Base-by-base conservation (phyloP, 1,140 invertebrate species). In the Drosophila kanapiae region DNA sequence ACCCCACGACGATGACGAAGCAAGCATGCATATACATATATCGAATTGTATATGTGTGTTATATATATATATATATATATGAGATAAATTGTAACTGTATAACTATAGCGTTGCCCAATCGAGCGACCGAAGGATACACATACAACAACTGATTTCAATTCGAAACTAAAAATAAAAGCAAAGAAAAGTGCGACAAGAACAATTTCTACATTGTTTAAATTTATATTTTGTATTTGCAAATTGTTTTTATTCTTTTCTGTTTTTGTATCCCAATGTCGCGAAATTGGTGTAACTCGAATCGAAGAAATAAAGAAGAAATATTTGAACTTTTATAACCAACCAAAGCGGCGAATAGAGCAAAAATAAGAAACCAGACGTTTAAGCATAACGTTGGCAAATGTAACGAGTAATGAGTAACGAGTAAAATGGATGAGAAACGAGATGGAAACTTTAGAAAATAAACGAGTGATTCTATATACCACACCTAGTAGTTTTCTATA, bases 381-480 rank as follows among this genome's bases (percentile, higher is more conserved):
- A 42, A 69, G 43, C 33, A 37, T 69, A 67, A 40, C 65, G 35
- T 23, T 51, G 64, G 63, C 37, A 11, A 56, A 38, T 54, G 51
- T 54, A 54, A 54, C 51, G 33, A 38, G n/a, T n/a, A n/a, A n/a
- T n/a, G 53, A 40, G 37, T 54, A 54, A 54, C 27, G 64, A 47
- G 37, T 69, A 68, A 75, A 48, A 38, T 43, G 67, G 59, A 81
- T 62, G 60, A 33, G 37, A 56, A 42, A 56, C 40, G 51, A 42
- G 42, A 47, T 45, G 45, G 75, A 37, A 54, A 75, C 45, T 74
- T 78, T 86, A 86, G 82, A 64, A 65, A 86, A 86, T 86, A 86
- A 86, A 86, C 54, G 83, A 86, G 82, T 86, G 82, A 86, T 86
- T 86, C 86, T 86, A 86, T 84, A 82, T 75, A 84, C 75, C 69